A percentile compares a stretch with the other conserved stretches of the same genome.
Conservation (phyloP, 2,113 vertebrate genomes). For the Phylloscopus trochiloides region DNA sequence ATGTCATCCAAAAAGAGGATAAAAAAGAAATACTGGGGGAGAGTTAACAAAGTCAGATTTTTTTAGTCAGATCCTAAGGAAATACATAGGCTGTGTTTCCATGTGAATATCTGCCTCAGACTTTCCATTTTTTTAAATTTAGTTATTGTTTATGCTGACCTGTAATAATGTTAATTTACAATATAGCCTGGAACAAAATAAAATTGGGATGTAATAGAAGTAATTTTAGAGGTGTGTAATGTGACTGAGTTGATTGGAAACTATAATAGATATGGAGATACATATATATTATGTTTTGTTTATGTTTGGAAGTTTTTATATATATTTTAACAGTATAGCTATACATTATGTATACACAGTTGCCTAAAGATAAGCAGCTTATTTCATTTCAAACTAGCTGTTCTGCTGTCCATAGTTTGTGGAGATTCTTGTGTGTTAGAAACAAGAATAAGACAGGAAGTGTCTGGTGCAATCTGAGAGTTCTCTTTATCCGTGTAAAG, state of each 20-base stretch:
- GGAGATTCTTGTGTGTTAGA: background rate
- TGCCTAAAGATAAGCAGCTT: background rate
- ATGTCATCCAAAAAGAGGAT: background rate
- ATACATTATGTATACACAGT: background rate
- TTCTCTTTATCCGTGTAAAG: background rate
- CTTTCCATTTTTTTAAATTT: background rate
- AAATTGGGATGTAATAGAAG: background rate
- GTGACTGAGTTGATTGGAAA: background rate
- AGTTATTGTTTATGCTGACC: background rate
- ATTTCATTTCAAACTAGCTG: background rate
- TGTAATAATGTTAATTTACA: background rate
- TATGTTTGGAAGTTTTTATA: background rate
- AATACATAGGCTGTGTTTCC: background rate
- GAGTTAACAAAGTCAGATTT: background rate
- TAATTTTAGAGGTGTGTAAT: background rate
- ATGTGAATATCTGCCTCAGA: background rate
- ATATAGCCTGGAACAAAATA: background rate
- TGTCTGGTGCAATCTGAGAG: background rate
- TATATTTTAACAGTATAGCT: background rate
- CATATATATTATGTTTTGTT: background rate
- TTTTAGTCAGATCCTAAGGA: background rate
- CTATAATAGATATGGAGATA: background rate
- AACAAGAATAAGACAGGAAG: background rate
- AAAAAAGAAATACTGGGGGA: rapidly evolving
- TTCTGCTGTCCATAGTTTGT: background rate